Evolutionary conservation across 2,888 invertebrate species (phyloP).

Genomic region (Oxyteleia sp.): DNA sequence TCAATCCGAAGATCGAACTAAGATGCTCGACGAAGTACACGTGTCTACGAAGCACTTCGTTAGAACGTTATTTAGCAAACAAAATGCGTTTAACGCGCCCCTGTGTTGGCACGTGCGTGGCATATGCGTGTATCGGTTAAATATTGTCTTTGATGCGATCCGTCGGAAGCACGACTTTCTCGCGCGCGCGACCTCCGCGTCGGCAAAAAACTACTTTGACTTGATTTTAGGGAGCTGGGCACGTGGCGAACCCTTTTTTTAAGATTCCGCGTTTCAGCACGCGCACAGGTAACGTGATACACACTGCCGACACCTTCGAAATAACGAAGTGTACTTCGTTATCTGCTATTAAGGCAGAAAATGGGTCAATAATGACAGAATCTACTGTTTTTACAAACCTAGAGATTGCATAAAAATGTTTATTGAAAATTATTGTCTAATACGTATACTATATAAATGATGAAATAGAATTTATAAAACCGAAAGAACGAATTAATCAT

Average conservation of each 20-base stretch:
- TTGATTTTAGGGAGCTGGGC: constrained; percentile 85
- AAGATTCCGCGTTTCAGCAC: constrained; percentile 81
- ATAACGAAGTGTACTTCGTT: constrained; percentile 36
- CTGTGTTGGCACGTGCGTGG: constrained; percentile 86
- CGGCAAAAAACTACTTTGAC: constrained; percentile 83
- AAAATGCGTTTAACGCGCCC: constrained; percentile 85
- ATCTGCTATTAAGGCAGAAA: constrained; percentile 43
- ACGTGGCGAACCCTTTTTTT: constrained; percentile 83
- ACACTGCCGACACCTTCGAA: constrained; percentile 54
- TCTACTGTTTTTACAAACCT: no score
- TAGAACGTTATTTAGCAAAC: constrained; percentile 86
- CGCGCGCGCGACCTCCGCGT: constrained; percentile 68
- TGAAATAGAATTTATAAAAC: no score
- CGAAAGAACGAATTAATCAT: no score
- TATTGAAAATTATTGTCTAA: no score
- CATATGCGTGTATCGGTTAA: constrained; percentile 86
- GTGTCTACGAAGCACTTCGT: constrained; percentile 77
- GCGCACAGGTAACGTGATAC: constrained; percentile 84
- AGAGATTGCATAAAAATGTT: no score
- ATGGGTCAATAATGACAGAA: no score
- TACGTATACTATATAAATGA: no score
- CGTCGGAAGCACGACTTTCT: constrained; percentile 84
- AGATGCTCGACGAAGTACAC: constrained; percentile 60
- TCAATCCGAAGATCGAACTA: constrained; percentile 15
- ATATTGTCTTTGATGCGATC: constrained; percentile 87